These are phyloP conservation scores for Lathronympha strigana DNA, from an alignment of 2,888 invertebrate species.

Conservation along the genomic window DNA sequence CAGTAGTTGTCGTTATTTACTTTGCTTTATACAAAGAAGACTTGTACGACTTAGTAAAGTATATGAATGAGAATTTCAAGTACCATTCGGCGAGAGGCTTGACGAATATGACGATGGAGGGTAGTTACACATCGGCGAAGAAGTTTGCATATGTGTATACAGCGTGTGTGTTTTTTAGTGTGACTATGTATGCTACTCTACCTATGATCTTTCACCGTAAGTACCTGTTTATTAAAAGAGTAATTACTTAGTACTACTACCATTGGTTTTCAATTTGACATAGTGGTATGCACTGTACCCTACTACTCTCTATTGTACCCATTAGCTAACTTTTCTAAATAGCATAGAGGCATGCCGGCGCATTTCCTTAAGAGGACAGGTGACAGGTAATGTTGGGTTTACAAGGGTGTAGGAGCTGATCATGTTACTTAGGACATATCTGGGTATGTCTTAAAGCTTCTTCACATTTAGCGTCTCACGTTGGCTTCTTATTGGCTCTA, in stretches of 20 bases:
- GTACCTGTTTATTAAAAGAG: constrained; percentile 48
- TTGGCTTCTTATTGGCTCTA: no score
- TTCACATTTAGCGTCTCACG: no score
- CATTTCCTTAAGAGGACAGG: no score
- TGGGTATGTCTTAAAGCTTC: no score
- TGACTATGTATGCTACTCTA: constrained; percentile 64
- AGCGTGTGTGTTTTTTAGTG: constrained; percentile 69
- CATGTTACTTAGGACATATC: no score
- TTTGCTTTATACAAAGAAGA: constrained; percentile 61
- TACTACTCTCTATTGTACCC: not conserved
- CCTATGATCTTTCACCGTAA: constrained; percentile 69
- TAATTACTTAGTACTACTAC: no score
- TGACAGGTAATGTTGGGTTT: no score
- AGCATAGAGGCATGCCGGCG: no score
- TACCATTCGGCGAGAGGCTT: constrained; percentile 70
- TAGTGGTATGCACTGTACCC: no score
- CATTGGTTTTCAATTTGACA: no score
- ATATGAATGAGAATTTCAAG: constrained; percentile 67
- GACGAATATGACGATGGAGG: constrained; percentile 72
- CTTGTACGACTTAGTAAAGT: constrained; percentile 61
- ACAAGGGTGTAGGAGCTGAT: no score
- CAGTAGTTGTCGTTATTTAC: constrained; percentile 65
- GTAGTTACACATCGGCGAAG: constrained; percentile 61
- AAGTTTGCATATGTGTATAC: constrained; percentile 71
- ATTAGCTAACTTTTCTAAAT: no score